Evolutionary conservation across 2,888 invertebrate genomes (phyloP), one percentile per base, ranked within the genome.

Genomic region (Erynnis tages): DNA sequence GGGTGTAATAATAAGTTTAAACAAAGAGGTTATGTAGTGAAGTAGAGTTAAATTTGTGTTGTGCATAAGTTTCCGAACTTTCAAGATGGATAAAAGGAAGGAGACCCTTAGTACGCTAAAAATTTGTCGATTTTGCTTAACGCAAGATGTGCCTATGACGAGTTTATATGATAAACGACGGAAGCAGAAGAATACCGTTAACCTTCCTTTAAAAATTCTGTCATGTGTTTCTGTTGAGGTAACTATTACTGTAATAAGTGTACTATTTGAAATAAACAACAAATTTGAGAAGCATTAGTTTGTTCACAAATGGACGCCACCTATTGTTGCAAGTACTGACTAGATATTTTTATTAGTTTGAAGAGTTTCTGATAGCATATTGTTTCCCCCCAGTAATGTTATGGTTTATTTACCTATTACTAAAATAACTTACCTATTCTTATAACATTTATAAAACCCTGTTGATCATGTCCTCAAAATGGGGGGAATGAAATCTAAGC

Each of bases 151-250:
- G 57, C 90, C 92, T 52, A 79, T 95, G 57, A 90, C 87, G 59
- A 93, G 91, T 77, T 92, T 95, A 71, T 94, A 93, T 76, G 91
- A 93, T 63, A 91, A 89, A 65, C 88, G 81, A 60, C 79, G 88
- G 59, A 73, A 79, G 56, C 82, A 86, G 65, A 93, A 92, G 76
- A 91, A 91, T 67, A 82, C 91, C 54, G 91, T 93, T 62, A 92
- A 93, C 62, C 87, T 95, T 64, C 90, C 93, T 49, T 78, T 95
- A 63, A 95, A 95, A 88, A 93, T 95, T 67, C 93, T 95, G 92
- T 93, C 94, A 46, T 93, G 94, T 73, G 91, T 94, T 59, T 92
- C 94, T 54, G 92, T 95, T 63, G 95, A 95, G 94, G 95, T 95
- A 91, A 45, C 29, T 10, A 17, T 45, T 27, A 35, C 10, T 10